Evolutionary conservation across 2,888 invertebrate species (phyloP), one percentile per base, ranked within the genome.

Genomic region (Galeopsomyia nigrocyanea): DNA sequence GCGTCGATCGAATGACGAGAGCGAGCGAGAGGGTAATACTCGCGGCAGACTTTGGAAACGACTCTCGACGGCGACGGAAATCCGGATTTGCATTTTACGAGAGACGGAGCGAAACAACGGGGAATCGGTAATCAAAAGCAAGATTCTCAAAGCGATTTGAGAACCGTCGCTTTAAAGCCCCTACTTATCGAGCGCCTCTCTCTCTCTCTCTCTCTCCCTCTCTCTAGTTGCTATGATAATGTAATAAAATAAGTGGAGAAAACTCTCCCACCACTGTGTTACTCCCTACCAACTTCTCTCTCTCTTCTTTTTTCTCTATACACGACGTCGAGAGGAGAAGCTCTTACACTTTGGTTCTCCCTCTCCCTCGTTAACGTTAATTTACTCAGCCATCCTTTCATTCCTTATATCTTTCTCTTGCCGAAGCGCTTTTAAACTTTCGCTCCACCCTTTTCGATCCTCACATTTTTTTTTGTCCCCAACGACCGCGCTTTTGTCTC

Each of bases 211-310:
- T n/a, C 64, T 1, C 53, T 61, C 65, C 6, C 3, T n/a, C n/a
- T 82, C 81, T 78, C 80, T 83, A 82, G 82, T 84, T 83, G 85
- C 84, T 85, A 86, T 86, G 86, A 86, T 86, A 86, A 86, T 86
- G 86, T 86, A 86, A 86, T 86, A 86, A 86, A 86, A 86, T 86
- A 86, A 86, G 84, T 86, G 85, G 83, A 85, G 81, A 80, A 80
- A 80, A 26, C 19, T 58, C 53, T 47, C 57, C 19, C 53, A 46
- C 53, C 19, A 10, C 19, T 13, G 13, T n/a, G n/a, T n/a, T n/a
- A 53, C 53, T 66, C 62, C 60, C 60, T 10, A 17, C 22, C 62
- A 39, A 49, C 68, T 67, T 58, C 65, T 58, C 55, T 68, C 62
- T 71, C 65, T 62, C 67, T 74, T 68, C 55, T 31, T 31, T 58